Conservation (phyloP, 2,113 vertebrate species). For the Edolisoma coerulescens region DNA sequence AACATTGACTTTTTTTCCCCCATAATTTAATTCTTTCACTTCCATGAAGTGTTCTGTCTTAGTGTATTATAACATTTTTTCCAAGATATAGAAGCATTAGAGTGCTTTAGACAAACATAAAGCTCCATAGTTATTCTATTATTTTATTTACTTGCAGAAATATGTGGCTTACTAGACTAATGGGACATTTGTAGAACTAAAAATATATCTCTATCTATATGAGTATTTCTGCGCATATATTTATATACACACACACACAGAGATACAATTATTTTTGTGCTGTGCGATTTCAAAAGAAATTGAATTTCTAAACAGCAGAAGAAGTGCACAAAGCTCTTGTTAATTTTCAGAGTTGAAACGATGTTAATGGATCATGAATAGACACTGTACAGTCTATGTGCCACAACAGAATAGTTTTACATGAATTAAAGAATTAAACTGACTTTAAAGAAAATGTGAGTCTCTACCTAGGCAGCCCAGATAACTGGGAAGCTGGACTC, state of each 20-base stretch:
- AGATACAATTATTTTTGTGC: not conserved
- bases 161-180: not conserved
- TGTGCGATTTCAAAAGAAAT: not conserved
- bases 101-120: not conserved
- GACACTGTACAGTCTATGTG: not conserved
- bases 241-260: not conserved
- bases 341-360: not conserved
- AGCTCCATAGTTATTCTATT: not conserved
- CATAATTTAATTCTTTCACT: not conserved
- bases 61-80: not conserved
- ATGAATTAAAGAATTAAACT: not conserved
- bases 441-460: not conserved
- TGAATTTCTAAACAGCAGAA: not conserved
- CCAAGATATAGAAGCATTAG: not conserved
- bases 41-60: not conserved
- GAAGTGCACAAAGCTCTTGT: not conserved
- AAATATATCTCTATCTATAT: not conserved
- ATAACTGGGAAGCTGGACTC: not conserved
- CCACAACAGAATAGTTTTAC: not conserved
- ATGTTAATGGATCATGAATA: not conserved
- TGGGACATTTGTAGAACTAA: not conserved
- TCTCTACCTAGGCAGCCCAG: not conserved
- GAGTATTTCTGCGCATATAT: not conserved
- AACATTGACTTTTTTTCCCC: not conserved
- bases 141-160: not conserved